These are phyloP conservation scores for Drosophila nr. perissopoda DNA, from an alignment of 2,888 invertebrate genomes.

Conservation along the genomic window DNA sequence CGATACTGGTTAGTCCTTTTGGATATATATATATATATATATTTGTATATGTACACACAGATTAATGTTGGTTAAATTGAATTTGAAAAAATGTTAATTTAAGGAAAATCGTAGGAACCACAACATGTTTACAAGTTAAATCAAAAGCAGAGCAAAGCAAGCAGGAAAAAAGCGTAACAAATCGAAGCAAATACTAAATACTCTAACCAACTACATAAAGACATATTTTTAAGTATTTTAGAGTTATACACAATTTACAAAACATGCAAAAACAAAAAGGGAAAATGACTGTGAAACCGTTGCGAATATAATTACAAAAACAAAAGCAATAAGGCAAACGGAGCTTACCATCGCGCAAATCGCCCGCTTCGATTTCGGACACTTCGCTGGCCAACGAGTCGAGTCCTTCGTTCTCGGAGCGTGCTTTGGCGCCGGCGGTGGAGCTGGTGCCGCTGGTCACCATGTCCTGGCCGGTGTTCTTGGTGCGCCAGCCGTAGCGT, in stretches of 20 bases:
- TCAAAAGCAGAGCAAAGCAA: conserved; percentile 52
- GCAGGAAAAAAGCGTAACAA: conserved; percentile 38
- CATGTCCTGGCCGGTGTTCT: conserved; percentile 85
- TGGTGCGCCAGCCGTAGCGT: conserved; percentile 92
- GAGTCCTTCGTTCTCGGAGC: conserved; percentile 96
- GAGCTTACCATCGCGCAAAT: conserved; percentile 92
- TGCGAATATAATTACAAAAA: conserved; percentile 10
- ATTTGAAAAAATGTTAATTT: conserved; percentile 55
- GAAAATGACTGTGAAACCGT: conserved; percentile 11
- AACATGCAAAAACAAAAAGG: conserved; percentile 38
- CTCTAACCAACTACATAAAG: neutral
- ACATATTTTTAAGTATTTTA: neutral
- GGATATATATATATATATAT: conserved; percentile 31
- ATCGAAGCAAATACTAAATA: conserved; percentile 19
- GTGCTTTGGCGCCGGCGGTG: conserved; percentile 89
- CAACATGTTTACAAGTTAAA: conserved; percentile 69
- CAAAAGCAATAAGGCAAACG: neutral
- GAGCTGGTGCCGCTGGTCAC: conserved; percentile 86
- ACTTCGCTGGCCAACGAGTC: conserved; percentile 93
- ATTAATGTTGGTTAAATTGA: conserved; percentile 59
- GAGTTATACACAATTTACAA: conserved; percentile 15
- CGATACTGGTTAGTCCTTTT: conserved; percentile 38
- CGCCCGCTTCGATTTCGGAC: conserved; percentile 97
- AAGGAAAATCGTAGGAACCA: conserved; percentile 68
- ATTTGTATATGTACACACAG: conserved; percentile 9